These are phyloP conservation scores for Eupithecia dodoneata DNA, from an alignment of 2,888 invertebrate species.

Conservation along the genomic window DNA sequence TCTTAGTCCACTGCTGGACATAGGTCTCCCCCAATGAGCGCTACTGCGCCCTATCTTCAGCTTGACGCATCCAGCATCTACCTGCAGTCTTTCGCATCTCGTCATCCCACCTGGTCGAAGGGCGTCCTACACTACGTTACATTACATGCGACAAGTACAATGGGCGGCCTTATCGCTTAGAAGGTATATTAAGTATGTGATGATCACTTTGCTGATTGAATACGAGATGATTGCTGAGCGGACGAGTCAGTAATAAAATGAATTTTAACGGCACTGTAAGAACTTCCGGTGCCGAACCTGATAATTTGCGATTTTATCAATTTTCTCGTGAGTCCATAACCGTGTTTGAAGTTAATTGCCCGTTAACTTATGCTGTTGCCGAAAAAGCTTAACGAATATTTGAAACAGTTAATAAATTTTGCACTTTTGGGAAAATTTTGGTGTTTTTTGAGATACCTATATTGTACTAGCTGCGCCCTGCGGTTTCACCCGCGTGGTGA, in stretches of 20 bases:
- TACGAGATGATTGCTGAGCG: not conserved
- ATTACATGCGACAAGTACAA: too few species aligned
- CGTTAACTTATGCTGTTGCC: conserved; percentile 20
- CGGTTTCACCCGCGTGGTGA: too few species aligned
- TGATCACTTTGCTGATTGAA: not conserved
- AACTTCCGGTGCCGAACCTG: conserved; percentile 50
- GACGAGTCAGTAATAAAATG: conserved; percentile 54
- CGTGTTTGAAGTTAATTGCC: conserved; percentile 29
- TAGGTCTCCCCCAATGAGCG: too few species aligned
- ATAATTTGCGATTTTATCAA: conserved; percentile 46
- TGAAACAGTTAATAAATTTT: not conserved
- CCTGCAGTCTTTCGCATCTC: too few species aligned
- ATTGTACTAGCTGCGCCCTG: not conserved
- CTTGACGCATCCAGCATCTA: too few species aligned
- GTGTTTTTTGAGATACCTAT: not conserved
- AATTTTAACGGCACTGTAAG: conserved; percentile 53
- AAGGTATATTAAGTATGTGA: not conserved
- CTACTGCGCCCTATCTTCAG: too few species aligned
- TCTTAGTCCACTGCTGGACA: too few species aligned
- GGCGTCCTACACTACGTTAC: too few species aligned
- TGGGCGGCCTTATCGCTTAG: too few species aligned
- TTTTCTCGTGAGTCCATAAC: conserved; percentile 25
- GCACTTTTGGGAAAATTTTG: not conserved
- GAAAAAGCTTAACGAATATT: conserved; percentile 26
- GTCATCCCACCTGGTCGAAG: too few species aligned